A percentile compares a stretch with the other conserved stretches of the same genome.
phyloP scores from a whole-genome alignment of 2,888 invertebrate species.

The Diaprepes abbreviatus region DNA sequence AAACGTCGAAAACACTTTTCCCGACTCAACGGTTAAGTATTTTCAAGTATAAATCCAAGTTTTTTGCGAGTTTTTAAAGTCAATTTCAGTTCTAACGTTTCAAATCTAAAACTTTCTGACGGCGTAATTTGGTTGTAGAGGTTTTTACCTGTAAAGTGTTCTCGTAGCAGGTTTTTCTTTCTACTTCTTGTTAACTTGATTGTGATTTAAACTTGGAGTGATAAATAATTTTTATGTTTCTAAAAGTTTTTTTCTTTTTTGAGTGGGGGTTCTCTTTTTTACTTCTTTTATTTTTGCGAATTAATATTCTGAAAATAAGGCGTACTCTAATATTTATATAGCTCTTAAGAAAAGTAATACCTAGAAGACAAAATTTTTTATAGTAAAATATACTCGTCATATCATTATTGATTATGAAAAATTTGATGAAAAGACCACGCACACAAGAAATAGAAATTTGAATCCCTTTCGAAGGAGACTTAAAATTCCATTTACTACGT shows the following conservation, averaged over 20 bases:
- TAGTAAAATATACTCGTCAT: too few relatives aligned
- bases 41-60: constrained; percentile 9
- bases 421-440: too few relatives aligned
- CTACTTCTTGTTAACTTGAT: neutral
- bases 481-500: too few relatives aligned
- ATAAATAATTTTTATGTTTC: constrained; percentile 4
- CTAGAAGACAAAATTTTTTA: too few relatives aligned
- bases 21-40: neutral
- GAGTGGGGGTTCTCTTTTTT: too few relatives aligned
- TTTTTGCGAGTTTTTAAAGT: constrained; percentile 9
- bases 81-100: constrained; percentile 19
- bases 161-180: constrained; percentile 1
- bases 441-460: too few relatives aligned
- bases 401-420: too few relatives aligned
- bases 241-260: neutral
- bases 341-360: too few relatives aligned
- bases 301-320: too few relatives aligned
- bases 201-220: neutral
- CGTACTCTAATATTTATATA: too few relatives aligned
- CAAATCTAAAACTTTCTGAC: constrained; percentile 13
- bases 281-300: too few relatives aligned
- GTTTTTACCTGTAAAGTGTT: constrained; percentile 21
- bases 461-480: too few relatives aligned
- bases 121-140: constrained; percentile 13
- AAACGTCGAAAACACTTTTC: constrained; percentile 16